Conservation (phyloP, 2,113 vertebrate species). For the Climacteris rufus region DNA sequence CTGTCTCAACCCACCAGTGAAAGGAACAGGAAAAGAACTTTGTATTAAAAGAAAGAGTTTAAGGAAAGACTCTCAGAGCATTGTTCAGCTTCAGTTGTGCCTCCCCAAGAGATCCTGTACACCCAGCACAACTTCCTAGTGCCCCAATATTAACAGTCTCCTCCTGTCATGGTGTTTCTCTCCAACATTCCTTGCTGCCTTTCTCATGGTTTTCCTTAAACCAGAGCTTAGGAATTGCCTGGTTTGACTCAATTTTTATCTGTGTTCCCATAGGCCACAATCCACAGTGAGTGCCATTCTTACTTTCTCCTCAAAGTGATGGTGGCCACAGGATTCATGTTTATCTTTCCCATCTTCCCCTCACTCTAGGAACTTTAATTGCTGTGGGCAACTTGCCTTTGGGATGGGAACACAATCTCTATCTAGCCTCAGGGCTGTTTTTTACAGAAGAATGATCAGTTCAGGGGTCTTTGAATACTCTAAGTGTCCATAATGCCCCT, state of each 20-base stretch:
- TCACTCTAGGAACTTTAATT: neutral
- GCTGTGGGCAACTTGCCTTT: neutral
- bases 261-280: neutral
- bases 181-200: neutral
- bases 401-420: neutral
- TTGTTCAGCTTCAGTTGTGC: neutral
- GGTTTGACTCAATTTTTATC: neutral
- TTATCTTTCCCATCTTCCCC: neutral
- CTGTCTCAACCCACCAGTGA: rapidly evolving
- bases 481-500: neutral
- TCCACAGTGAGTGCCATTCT: neutral
- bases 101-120: neutral
- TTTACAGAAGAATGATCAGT: neutral
- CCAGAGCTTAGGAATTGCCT: neutral
- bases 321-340: neutral
- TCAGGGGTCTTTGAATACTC: neutral
- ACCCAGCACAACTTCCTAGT: neutral
- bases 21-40: neutral
- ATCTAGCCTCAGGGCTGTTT: neutral
- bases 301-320: rapidly evolving
- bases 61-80: neutral
- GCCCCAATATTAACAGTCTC: neutral
- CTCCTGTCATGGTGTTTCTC: neutral
- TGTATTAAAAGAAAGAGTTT: neutral
- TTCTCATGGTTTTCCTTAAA: neutral